phyloP scores from a whole-genome alignment of 2,113 vertebrate species.

The Pyrgilauda ruficollis region DNA sequence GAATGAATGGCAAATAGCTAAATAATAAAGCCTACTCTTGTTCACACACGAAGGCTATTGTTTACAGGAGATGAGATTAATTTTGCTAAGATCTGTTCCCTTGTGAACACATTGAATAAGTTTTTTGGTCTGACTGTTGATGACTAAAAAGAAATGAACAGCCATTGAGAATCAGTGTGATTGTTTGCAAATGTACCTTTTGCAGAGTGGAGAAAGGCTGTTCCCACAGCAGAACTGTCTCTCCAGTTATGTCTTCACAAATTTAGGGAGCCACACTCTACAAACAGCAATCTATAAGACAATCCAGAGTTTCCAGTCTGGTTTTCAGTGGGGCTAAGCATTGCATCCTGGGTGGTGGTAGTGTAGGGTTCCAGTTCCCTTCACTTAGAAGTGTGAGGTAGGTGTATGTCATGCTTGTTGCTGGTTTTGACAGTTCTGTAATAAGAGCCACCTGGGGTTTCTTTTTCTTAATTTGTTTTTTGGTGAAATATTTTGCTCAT shows the following conservation, averaged over 20 bases:
- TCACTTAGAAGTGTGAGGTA: background rate
- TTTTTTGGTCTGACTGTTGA: background rate
- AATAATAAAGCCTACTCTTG: background rate
- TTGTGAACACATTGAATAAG: background rate
- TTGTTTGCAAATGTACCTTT: background rate
- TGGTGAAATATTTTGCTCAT: background rate
- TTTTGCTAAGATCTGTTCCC: background rate
- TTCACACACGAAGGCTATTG: background rate
- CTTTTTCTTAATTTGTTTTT: background rate
- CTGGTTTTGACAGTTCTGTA: background rate
- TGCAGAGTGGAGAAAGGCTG: background rate
- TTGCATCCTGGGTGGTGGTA: background rate
- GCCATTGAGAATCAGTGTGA: background rate
- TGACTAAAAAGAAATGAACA: background rate
- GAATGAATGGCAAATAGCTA: background rate
- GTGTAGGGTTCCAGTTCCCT: background rate
- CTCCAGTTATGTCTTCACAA: background rate
- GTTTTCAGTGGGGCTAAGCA: background rate
- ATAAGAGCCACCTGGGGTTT: background rate
- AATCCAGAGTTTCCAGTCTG: background rate
- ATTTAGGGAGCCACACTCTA: fast-evolving
- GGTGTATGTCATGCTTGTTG: background rate
- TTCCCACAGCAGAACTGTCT: background rate
- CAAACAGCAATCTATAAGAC: background rate
- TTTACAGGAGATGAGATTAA: slow-evolving; percentile 11